Conservation (phyloP, 1,140 invertebrate genomes). For the Drosophila malerkotliana region DNA sequence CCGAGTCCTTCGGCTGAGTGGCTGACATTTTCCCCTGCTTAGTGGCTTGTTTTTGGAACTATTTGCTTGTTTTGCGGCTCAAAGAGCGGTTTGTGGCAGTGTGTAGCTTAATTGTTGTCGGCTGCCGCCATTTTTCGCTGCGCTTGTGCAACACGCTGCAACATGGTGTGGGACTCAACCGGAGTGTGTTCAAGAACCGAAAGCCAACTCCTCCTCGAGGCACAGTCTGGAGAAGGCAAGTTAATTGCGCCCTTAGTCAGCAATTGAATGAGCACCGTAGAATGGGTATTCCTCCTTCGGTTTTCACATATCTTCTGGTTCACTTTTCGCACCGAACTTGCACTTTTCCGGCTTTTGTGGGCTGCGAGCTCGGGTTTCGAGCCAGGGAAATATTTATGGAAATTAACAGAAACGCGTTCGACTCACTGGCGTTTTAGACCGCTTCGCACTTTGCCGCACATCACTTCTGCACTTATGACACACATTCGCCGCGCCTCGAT, state of each 20-base stretch:
- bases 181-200: background rate
- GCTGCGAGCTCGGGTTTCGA: slow-evolving; percentile 15
- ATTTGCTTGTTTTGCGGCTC: slow-evolving; percentile 29
- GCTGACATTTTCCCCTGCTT: slow-evolving; percentile 60
- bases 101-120: slow-evolving; percentile 29
- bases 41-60: slow-evolving; percentile 27
- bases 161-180: slow-evolving; percentile 7
- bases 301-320: slow-evolving; percentile 12
- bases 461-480: slow-evolving; percentile 43
- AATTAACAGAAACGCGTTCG: slow-evolving; percentile 30
- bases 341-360: slow-evolving; percentile 22
- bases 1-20: slow-evolving; percentile 55
- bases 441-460: slow-evolving; percentile 18
- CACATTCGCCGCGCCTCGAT: slow-evolving; percentile 32
- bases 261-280: slow-evolving; percentile 9
- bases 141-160: slow-evolving; percentile 3
- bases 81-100: slow-evolving; percentile 16
- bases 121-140: slow-evolving; percentile 16
- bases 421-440: slow-evolving; percentile 15
- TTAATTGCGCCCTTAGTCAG: slow-evolving; percentile 5
- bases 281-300: background rate
- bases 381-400: slow-evolving; percentile 11
- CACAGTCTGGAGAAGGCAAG: too few species aligned
- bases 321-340: slow-evolving; percentile 17
- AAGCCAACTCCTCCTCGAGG: slow-evolving; percentile 6